A percentile compares a stretch with the other conserved stretches of the same genome.
These are phyloP conservation scores for Antigone vipio DNA, from an alignment of 2,113 vertebrate species.

Conservation along the genomic window DNA sequence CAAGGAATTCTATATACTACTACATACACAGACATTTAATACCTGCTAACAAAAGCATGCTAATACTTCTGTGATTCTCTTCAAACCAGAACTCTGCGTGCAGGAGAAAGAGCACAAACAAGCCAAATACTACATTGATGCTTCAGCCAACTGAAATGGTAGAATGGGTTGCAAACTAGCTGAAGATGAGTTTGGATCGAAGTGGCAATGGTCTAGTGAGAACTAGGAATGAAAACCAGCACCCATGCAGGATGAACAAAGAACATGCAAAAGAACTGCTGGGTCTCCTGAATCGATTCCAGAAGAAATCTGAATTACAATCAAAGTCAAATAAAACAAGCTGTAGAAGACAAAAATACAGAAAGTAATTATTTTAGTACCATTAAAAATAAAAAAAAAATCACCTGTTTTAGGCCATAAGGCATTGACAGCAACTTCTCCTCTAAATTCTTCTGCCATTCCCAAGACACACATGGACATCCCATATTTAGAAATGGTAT, in stretches of 20 bases:
- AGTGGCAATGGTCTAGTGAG: not conserved
- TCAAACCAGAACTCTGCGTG: not conserved
- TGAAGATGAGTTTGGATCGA: not conserved
- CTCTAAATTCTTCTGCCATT: slow-evolving; percentile 96
- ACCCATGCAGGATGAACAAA: not conserved
- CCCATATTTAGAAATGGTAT: slow-evolving; percentile 97
- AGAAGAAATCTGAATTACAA: not conserved
- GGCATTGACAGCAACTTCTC: slow-evolving; percentile 93
- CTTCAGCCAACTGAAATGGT: not conserved
- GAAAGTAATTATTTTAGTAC: not conserved
- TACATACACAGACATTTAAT: not conserved
- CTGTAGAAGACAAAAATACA: not conserved
- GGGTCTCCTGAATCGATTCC: not conserved
- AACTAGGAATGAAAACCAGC: not conserved
- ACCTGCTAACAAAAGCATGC: not conserved
- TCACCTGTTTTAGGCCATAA: slow-evolving; percentile 95
- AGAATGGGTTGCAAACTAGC: not conserved
- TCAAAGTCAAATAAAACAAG: not conserved
- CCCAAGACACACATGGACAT: slow-evolving; percentile 99
- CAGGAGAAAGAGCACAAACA: not conserved
- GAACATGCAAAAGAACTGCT: not conserved
- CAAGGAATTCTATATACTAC: not conserved
- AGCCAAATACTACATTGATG: not conserved
- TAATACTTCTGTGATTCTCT: not conserved
- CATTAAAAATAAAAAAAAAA: not conserved